Evolutionary conservation across 1,140 invertebrate species (phyloP), one percentile per base, ranked within the genome.

Genomic region (Lasioglossum baleicum): DNA sequence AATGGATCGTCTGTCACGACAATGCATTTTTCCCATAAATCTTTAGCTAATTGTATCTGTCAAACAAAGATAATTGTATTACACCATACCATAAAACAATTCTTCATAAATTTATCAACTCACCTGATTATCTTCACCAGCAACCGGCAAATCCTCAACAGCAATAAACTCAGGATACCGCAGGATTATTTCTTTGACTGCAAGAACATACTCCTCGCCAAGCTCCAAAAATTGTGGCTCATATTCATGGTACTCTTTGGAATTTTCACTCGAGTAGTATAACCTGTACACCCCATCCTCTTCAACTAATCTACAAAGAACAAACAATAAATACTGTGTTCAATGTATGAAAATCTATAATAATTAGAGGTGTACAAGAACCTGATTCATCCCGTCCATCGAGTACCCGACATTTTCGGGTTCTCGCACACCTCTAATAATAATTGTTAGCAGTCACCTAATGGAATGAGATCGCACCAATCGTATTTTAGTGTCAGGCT

Each of bases 201-300:
- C 96, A 13, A 94, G 94, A 0, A 95, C 95, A 81, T 95, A 92
- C 6, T 95, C 92, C 42, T 94, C 90, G 48, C 95, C 93, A 66
- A 98, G 94, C 89, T 97, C 96, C 79, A 98, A 91, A 92, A 93
- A 98, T 81, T 97, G 96, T 40, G 95, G 91, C 65, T 98, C 97
- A 90, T 95, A 95, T 51, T 95, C 97, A 90, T 97, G 97, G 89
- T 98, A 98, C 81, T 96, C 95, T 82, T 96, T 94, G 0, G 96
- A 96, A 93, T 99, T 99, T 88, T 98, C 97, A 68, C 95, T 92
- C 75, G 95, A 96, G 91, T 97, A 97, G 91, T 98, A 98, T 61
- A 98, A 86, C 53, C 94, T 94, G 58, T 95, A 94, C 3, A 81
- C 86, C 15, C 31, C 67, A 7, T 95, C 94, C 60, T 95, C 95